Conservation (phyloP, 2,888 invertebrate species). For the Luperina nickerlii region DNA sequence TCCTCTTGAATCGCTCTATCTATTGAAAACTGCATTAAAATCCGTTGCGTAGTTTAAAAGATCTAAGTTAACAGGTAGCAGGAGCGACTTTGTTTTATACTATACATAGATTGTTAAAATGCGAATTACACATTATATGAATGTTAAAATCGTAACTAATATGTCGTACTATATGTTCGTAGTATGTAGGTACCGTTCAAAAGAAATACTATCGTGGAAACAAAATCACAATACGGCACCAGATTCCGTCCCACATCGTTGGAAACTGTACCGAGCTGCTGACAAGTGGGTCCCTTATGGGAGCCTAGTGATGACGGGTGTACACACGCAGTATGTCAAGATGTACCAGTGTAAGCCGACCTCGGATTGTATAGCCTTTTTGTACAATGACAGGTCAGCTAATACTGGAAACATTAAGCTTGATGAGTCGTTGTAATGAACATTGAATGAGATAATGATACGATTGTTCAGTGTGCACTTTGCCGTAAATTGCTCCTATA, state of each 20-base stretch:
- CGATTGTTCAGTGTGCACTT: conserved; percentile 51
- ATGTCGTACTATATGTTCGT: conserved; percentile 22
- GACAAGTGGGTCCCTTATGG: conserved; percentile 72
- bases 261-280: conserved; percentile 70
- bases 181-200: conserved; percentile 48
- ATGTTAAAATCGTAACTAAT: conserved; percentile 26
- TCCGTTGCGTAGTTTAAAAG: too few species aligned
- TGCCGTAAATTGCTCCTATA: conserved; percentile 22
- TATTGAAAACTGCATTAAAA: too few species aligned
- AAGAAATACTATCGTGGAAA: conserved; percentile 64
- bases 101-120: not conserved
- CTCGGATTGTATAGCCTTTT: not conserved
- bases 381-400: not conserved
- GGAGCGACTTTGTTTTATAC: not conserved
- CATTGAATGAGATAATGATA: conserved; percentile 55
- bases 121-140: not conserved
- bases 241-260: conserved; percentile 72
- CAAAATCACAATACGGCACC: conserved; percentile 68
- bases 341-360: not conserved
- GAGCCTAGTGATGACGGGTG: conserved; percentile 57
- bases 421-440: conserved; percentile 21
- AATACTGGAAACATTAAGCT: not conserved
- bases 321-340: not conserved
- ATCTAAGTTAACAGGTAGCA: too few species aligned
- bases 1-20: too few species aligned